Conservation (phyloP, 37 sponge, comb jelly and placozoan genomes). For the Ianthella basta region DNA sequence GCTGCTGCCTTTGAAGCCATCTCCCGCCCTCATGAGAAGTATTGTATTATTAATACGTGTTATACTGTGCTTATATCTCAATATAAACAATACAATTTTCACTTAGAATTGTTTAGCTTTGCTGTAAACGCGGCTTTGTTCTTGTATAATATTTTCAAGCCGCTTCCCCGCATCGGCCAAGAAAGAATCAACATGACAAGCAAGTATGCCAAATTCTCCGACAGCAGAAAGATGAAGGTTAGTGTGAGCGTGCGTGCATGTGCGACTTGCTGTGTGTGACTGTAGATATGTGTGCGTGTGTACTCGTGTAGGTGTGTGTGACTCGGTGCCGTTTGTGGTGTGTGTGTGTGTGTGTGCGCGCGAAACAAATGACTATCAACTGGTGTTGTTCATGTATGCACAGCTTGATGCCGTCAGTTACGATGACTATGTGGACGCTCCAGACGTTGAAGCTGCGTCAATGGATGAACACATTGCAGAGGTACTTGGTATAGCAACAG, state of each 20-base stretch:
- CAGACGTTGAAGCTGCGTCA: constrained; percentile 65
- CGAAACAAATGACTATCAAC: neutral
- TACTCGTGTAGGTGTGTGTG: neutral
- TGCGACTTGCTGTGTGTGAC: no score
- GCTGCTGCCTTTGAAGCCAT: no score
- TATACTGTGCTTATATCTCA: no score
- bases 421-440: constrained; percentile 76
- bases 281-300: neutral
- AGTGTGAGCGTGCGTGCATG: neutral
- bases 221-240: constrained; percentile 60
- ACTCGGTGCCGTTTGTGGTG: no score
- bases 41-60: no score
- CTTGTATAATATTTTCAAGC: no score
- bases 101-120: neutral
- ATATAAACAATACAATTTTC: no score
- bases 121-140: no score
- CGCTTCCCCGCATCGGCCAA: no score
- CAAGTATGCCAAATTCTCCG: constrained; percentile 52
- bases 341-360: no score
- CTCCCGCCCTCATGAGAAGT: no score
- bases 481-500: constrained; percentile 37
- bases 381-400: neutral
- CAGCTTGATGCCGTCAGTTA: constrained; percentile 67
- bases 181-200: neutral
- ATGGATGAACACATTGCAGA: constrained; percentile 63